Conservation (phyloP, 2,113 vertebrate species). For the Phasianus colchicus region DNA sequence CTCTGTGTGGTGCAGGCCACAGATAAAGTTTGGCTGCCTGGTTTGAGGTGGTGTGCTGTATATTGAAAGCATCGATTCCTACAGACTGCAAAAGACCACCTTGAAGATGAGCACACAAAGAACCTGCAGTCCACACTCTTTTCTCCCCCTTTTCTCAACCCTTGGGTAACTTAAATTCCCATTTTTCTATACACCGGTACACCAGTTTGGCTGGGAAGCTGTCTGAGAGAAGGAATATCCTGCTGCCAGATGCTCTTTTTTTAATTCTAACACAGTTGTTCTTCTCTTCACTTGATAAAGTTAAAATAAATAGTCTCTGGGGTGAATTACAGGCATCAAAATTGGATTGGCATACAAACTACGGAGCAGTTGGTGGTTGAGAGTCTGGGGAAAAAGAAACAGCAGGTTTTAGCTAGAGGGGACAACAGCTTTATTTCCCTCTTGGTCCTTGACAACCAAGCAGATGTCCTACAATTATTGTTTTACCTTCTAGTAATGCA, state of each 20-base stretch:
- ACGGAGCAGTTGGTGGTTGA: slow-evolving; percentile 80
- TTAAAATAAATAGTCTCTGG: slow-evolving; percentile 80
- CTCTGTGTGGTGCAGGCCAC: background rate
- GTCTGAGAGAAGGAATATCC: background rate
- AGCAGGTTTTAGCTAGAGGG: slow-evolving; percentile 88
- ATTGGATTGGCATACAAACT: slow-evolving; percentile 82
- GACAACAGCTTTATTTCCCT: slow-evolving; percentile 87
- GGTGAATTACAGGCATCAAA: slow-evolving; percentile 72
- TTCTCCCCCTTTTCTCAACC: background rate
- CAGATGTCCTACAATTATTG: slow-evolving; percentile 86
- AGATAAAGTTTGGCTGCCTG: background rate
- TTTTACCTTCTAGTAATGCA: slow-evolving; percentile 78
- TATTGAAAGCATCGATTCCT: background rate
- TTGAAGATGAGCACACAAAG: background rate
- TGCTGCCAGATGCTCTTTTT: slow-evolving; percentile 61
- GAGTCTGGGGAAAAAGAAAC: slow-evolving; percentile 78
- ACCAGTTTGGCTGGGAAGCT: background rate
- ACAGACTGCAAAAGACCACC: background rate
- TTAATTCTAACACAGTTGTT: slow-evolving; percentile 66
- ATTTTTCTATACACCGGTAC: background rate
- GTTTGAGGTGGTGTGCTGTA: background rate
- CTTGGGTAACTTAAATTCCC: background rate
- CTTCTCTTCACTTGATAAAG: slow-evolving; percentile 80
- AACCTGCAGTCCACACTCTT: fast-evolving
- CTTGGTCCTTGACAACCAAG: slow-evolving; percentile 82